Conservation (phyloP, 2,888 invertebrate species). For the Xestia rhomboidea region DNA sequence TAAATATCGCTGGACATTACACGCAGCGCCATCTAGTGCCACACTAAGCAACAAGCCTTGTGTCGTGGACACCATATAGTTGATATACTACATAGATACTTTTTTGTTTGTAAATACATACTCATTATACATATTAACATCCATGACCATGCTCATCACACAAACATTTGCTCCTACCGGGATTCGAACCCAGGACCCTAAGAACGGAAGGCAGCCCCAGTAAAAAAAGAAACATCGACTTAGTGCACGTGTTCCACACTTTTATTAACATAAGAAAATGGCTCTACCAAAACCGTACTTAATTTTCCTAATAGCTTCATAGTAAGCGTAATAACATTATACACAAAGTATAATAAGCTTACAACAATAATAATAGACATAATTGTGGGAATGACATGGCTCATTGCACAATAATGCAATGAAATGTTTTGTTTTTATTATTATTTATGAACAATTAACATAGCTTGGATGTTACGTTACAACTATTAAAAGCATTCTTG, state of each 20-base stretch:
- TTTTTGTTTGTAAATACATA: too few relatives aligned
- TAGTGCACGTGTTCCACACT: neutral
- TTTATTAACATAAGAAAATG: slow-evolving; percentile 19
- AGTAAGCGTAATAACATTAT: slow-evolving; percentile 38
- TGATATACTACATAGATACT: too few relatives aligned
- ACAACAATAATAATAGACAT: slow-evolving; percentile 56
- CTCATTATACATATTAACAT: too few relatives aligned
- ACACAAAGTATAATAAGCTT: slow-evolving; percentile 35
- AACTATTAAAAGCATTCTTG: slow-evolving; percentile 49
- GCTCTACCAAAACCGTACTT: slow-evolving; percentile 33
- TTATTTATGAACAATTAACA: slow-evolving; percentile 58
- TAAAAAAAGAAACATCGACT: neutral
- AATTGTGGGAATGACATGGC: slow-evolving; percentile 64
- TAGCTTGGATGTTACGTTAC: slow-evolving; percentile 29
- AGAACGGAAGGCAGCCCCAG: too few relatives aligned
- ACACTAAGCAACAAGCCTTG: too few relatives aligned
- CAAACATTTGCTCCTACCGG: too few relatives aligned
- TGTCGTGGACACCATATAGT: too few relatives aligned
- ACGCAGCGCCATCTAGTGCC: too few relatives aligned
- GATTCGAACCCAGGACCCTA: too few relatives aligned
- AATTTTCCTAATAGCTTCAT: slow-evolving; percentile 50
- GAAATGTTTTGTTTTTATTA: slow-evolving; percentile 59
- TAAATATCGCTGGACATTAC: too few relatives aligned
- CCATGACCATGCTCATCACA: too few relatives aligned
- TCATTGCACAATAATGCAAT: slow-evolving; percentile 65